A percentile compares a stretch with the other conserved stretches of the same genome.
These are phyloP conservation scores for Charadrius vociferus DNA, from an alignment of 2,113 vertebrate genomes.

Conservation along the genomic window DNA sequence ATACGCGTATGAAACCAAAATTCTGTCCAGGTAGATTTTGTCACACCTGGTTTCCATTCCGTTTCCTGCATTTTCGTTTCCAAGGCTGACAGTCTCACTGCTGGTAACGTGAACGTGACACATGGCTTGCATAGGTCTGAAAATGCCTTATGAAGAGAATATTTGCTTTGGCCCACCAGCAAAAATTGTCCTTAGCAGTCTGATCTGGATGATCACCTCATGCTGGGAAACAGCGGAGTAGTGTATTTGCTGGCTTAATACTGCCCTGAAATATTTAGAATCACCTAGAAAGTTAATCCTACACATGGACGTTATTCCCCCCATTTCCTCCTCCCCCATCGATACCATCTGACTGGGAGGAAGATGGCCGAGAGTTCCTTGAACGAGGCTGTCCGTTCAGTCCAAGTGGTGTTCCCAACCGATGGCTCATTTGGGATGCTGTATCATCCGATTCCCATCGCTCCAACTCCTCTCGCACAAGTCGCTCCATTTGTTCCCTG, in stretches of 20 bases:
- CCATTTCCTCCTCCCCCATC: slow-evolving; percentile 70
- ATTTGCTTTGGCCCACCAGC: background rate
- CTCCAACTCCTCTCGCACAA: slow-evolving; percentile 92
- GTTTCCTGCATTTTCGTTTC: background rate
- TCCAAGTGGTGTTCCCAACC: slow-evolving; percentile 76
- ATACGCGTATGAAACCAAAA: background rate
- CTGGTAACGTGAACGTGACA: background rate
- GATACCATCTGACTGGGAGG: slow-evolving; percentile 88
- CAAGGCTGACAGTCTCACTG: background rate
- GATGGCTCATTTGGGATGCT: slow-evolving; percentile 85
- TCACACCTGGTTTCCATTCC: background rate
- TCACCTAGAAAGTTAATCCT: background rate
- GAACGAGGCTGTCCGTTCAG: slow-evolving; percentile 73
- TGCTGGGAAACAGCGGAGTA: background rate
- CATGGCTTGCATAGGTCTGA: background rate
- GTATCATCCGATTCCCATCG: slow-evolving; percentile 92
- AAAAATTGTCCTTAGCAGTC: background rate
- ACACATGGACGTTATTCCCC: slow-evolving; percentile 72
- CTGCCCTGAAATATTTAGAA: background rate
- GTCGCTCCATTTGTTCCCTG: slow-evolving; percentile 91
- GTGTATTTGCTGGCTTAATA: background rate
- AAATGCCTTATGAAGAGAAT: background rate
- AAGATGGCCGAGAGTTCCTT: slow-evolving; percentile 78
- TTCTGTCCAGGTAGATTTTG: background rate
- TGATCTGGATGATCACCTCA: background rate